Evolutionary conservation across 2,113 vertebrate genomes (phyloP), one percentile per base, ranked within the genome.

Genomic region (Petromus typicus): DNA sequence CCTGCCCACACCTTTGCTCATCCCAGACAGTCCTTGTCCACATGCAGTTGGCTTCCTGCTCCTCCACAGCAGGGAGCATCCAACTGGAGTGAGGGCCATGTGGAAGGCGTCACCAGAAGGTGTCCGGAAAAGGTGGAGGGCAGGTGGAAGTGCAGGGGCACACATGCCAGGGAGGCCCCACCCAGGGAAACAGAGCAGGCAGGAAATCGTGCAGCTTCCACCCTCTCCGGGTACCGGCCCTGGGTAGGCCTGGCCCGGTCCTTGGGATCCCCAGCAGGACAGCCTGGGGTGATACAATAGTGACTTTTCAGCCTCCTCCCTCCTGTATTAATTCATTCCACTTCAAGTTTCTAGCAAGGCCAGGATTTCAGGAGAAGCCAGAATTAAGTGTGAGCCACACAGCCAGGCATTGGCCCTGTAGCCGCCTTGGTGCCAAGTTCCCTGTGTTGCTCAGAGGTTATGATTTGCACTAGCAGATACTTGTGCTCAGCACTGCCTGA

Each of bases 381-480:
- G 12, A 4, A 43, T 76, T 34, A 23, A 40, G 63, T 3, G 11
- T 69, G 23, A 14, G 63, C 78, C 69, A 25, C 5, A 14, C 10
- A 34, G n/a, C 63, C 27, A 11, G 30, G 16, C 14, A 1, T 63
- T 14, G 48, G 63, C 63, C 66, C 22, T 10, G 2, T 1, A 1
- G 73, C 40, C 37, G 22, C 37, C 22, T 9, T 5, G 23, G 48
- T 0, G 0, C 0, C 2, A 8, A 0, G 0, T 34, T 17, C 0
- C 37, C 32, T 2, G 2, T 3, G 0, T 34, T 8, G 37, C 3
- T 1, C 22, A 4, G 12, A 73, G 54, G 25, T 5, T 32, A 48
- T 30, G 12, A 17, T 3, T 5, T 17, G 80, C 48, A 3, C 8
- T 11, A 12, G 34, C 34, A 16, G 71, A 56, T 25, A 18, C 7